Percentiles rank a stretch among this genome's conserved stretches.
phyloP scores from a whole-genome alignment of 2,797 vertebrate genomes.

The Hirundo rustica region DNA sequence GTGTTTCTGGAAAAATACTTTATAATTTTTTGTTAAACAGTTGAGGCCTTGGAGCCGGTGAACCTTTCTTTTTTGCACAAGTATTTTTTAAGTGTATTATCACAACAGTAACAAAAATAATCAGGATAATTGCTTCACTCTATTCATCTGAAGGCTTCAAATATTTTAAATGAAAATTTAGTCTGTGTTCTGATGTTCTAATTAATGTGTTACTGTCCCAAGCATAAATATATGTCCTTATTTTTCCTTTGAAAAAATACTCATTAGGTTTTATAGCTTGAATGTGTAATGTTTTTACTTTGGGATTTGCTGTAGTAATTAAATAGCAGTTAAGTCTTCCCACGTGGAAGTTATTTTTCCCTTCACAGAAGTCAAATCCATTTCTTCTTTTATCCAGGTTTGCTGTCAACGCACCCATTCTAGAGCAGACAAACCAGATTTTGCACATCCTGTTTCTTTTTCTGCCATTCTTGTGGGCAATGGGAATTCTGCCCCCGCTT shows the following conservation, averaged over 20 bases:
- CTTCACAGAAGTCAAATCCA: slow-evolving; percentile 34
- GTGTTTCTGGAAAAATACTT: neutral
- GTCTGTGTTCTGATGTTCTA: neutral
- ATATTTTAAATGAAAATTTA: neutral
- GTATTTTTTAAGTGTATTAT: neutral
- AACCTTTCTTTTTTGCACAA: neutral
- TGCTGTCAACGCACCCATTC: slow-evolving; percentile 80
- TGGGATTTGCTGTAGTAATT: neutral
- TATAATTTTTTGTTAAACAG: rapidly evolving
- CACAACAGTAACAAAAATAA: neutral
- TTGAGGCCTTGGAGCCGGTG: neutral
- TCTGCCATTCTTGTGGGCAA: slow-evolving; percentile 93
- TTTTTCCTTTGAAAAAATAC: neutral
- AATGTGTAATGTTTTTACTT: neutral
- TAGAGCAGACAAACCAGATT: slow-evolving; percentile 89
- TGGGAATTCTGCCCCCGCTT: slow-evolving; percentile 90
- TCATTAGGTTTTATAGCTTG: neutral
- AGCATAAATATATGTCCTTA: neutral
- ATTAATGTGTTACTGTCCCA: neutral
- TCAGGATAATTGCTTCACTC: neutral
- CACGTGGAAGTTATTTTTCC: neutral
- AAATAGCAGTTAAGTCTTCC: neutral
- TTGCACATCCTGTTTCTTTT: slow-evolving; percentile 91
- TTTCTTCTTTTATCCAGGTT: slow-evolving; percentile 82
- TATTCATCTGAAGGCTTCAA: neutral